A percentile compares a stretch with the other conserved stretches of the same genome.
phyloP scores from a whole-genome alignment of 2,888 invertebrate species.

The Drosophila histrio region DNA sequence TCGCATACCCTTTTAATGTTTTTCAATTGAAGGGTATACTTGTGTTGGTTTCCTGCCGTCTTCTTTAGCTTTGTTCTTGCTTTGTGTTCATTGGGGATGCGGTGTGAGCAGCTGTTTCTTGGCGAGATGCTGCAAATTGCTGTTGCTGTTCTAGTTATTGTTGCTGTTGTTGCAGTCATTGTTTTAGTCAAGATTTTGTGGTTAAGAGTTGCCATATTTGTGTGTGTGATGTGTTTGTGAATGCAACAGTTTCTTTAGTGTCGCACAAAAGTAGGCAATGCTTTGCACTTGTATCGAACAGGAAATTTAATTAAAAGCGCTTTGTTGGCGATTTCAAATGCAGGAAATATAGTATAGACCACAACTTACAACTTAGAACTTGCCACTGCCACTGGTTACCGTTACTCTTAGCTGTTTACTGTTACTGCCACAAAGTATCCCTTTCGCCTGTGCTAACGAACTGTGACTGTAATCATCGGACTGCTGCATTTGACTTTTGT shows the following conservation, averaged over 20 bases:
- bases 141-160: slow-evolving; percentile 37
- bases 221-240: slow-evolving; percentile 7
- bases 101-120: slow-evolving; percentile 62
- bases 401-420: slow-evolving; percentile 6
- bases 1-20: too few species aligned
- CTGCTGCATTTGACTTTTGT: slow-evolving; percentile 70
- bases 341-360: slow-evolving; percentile 30
- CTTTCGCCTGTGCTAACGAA: slow-evolving; percentile 49
- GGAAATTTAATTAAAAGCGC: slow-evolving; percentile 75
- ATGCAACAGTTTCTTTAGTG: slow-evolving; percentile 64
- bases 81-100: slow-evolving; percentile 22
- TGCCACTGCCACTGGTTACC: slow-evolving; percentile 10
- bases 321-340: slow-evolving; percentile 35
- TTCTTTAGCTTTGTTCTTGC: neutral
- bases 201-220: slow-evolving; percentile 18
- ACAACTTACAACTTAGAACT: slow-evolving; percentile 35
- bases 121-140: slow-evolving; percentile 62
- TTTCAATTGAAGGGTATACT: slow-evolving; percentile 9
- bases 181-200: slow-evolving; percentile 56
- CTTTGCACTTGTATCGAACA: slow-evolving; percentile 49
- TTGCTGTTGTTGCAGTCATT: slow-evolving; percentile 47
- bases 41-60: neutral
- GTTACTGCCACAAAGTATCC: slow-evolving; percentile 2
- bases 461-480: slow-evolving; percentile 58
- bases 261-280: slow-evolving; percentile 60